Evolutionary conservation across 23 tunicate species (phyloP), one percentile per base, ranked within the genome.

Genomic region (Ascidia mentula): DNA sequence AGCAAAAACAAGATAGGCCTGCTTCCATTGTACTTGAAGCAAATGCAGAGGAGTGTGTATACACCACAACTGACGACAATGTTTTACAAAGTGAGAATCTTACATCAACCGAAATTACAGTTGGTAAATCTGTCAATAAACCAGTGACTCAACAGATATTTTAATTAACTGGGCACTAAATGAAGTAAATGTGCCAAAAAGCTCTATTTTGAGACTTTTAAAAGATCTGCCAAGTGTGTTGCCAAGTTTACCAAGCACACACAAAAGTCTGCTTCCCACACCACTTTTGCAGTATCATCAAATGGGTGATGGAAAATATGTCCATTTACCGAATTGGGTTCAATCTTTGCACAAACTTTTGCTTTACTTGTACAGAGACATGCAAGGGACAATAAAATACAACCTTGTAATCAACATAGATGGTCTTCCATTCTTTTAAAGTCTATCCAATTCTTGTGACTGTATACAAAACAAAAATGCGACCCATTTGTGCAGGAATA

Each of bases 161-260:
- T 20, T 71, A 32, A 65, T 31, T 30, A 80, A 22, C 70, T 82
- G 86, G 86, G 86, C 65, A 53, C 79, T 20, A 34, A 72, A 73
- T 28, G 79, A 73, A 26, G 40, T 53, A 73, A 82, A 82, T 72
- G 86, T 82, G 7, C 86, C 86, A 17, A 73, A 82, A 20, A 26
- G 70, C n/a, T 46, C 79, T 46, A 72, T 82, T 24, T 34, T 72
- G 22, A 72, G 45, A 65, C 40, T 53, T 26, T 53, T 53, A 9
- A 53, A 53, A 53, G 65, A 26, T 20, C 65, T 53, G 7, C 65
- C 22, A 9, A 26, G 28, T 20, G 65, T 53, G 13, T 53, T 53
- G 65, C 13, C 65, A 20, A 1, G 24, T 9, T 28, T 53, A 3
- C 65, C 65, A 9, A 26, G 22, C 24, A 20, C 65, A 9, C 24